phyloP scores from a whole-genome alignment of 2,797 vertebrate genomes.

The Mus minutoides region DNA sequence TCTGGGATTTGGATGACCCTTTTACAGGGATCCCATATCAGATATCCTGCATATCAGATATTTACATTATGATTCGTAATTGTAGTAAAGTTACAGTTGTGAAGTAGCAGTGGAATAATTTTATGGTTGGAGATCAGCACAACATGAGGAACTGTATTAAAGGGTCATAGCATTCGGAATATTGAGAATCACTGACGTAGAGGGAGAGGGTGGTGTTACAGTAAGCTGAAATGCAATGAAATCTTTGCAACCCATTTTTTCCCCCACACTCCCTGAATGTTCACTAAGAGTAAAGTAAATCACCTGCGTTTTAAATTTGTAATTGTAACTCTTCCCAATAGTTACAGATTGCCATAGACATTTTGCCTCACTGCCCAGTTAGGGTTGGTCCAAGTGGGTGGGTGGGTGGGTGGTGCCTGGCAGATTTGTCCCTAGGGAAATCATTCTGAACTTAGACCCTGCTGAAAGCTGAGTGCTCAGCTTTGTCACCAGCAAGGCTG shows the following conservation, averaged over 20 bases:
- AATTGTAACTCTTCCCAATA: not conserved
- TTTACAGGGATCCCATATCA: not conserved
- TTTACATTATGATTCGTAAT: not conserved
- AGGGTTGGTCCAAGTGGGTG: not conserved
- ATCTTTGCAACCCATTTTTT: not conserved
- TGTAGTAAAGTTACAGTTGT: not conserved
- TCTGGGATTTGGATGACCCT: not conserved
- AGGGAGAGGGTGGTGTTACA: not conserved
- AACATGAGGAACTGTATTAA: not conserved
- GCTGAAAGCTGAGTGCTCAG: not conserved
- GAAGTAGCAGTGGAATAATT: not conserved
- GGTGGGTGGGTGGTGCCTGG: not conserved
- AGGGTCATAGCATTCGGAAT: too few species aligned
- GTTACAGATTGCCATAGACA: not conserved
- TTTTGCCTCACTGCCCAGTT: slow-evolving; percentile 4
- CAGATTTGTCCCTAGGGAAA: not conserved
- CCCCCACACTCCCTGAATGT: not conserved
- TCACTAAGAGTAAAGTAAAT: slow-evolving; percentile 38
- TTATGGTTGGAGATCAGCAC: not conserved
- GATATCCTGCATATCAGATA: not conserved
- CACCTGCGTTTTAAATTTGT: not conserved
- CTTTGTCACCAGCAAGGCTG: slow-evolving; percentile 28
- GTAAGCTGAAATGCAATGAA: not conserved
- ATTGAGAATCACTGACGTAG: not conserved
- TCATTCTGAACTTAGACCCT: not conserved